Evolutionary conservation across 2,113 vertebrate genomes (phyloP), one percentile per base, ranked within the genome.

Genomic region (Bubo scandiacus): DNA sequence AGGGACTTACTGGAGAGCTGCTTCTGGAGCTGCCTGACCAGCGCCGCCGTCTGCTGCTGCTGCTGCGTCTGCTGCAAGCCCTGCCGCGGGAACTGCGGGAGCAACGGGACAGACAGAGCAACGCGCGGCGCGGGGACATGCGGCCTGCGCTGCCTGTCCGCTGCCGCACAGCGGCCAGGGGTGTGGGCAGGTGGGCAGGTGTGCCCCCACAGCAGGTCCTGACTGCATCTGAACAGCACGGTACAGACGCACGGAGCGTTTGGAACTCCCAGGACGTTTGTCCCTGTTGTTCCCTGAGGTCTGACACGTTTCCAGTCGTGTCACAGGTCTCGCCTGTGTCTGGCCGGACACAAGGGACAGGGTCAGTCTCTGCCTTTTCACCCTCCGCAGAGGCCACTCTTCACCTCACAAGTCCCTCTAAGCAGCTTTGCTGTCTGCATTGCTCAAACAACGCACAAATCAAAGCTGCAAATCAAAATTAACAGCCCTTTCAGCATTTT

Each of bases 1-100:
- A 21, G 18, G 45, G 88, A 98, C 98, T 97, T 89, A 98, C 98
- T 97, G 8, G 98, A 98, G 75, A 98, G 98, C 97, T 98, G 98
- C 85, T 98, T 97, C 92, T 98, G 98, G 67, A 98, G 98, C 95
- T 98, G 98, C 86, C 98, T 90, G 88, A 98, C 98, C 87, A 98
- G 95, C 21, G 97, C 98, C 0, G 97, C 98, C 0, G 97, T 98
- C 97, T 98, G 98, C 23, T 98, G 98, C 27, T 98, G 98, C 94
- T 98, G 98, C 96, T 98, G 98, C 0, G 98, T 98, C 96, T 98
- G 98, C 59, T 98, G 98, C 72, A 98, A 71, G 87, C 98, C 98
- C 86, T 96, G 97, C 84, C 98, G 94, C 14, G 98, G 96, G 12
- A 98, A 98, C 98, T 98, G 97, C 59, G 45, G 45, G 20, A 21